Percentiles rank a stretch among this genome's conserved stretches.
phyloP scores from a whole-genome alignment of 2,888 invertebrate species.

The Heteromurus nitidus region DNA sequence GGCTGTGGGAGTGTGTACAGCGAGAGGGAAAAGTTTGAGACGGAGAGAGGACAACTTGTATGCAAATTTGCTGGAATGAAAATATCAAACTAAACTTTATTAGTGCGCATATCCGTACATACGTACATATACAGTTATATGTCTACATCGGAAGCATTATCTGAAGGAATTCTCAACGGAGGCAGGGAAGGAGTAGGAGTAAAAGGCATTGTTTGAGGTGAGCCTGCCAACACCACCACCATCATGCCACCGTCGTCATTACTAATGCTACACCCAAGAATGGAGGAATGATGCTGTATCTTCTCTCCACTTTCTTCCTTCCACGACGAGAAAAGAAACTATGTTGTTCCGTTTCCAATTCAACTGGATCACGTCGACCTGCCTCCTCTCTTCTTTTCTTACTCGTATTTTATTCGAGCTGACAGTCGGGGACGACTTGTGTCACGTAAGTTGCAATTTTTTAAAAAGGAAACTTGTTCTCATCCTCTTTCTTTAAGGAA shows the following conservation, averaged over 20 bases:
- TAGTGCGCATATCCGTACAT: too few species aligned
- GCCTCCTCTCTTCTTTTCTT: conserved; percentile 23
- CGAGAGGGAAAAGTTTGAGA: conserved; percentile 14
- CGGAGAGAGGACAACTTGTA: conserved; percentile 35
- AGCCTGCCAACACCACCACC: too few species aligned
- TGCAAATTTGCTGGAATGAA: conserved; percentile 41
- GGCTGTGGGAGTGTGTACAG: not conserved
- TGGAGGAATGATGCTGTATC: not conserved
- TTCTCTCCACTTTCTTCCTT: not conserved
- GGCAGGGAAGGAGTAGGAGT: too few species aligned
- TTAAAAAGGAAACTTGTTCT: not conserved
- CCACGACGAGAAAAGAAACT: not conserved
- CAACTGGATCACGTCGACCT: conserved; percentile 51
- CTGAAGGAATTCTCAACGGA: too few species aligned
- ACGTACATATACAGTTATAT: too few species aligned
- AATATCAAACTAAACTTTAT: conserved; percentile 39
- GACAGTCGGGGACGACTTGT: conserved; percentile 47
- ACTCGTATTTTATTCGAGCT: conserved; percentile 31
- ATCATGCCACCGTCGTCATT: too few species aligned
- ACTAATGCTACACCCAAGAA: not conserved
- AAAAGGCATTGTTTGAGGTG: too few species aligned
- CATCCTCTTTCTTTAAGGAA: not conserved
- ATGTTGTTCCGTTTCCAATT: conserved; percentile 45
- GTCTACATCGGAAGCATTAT: too few species aligned
- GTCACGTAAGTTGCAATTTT: conserved; percentile 60